phyloP scores from a whole-genome alignment of 2,113 vertebrate species.

The Emberiza fucata region DNA sequence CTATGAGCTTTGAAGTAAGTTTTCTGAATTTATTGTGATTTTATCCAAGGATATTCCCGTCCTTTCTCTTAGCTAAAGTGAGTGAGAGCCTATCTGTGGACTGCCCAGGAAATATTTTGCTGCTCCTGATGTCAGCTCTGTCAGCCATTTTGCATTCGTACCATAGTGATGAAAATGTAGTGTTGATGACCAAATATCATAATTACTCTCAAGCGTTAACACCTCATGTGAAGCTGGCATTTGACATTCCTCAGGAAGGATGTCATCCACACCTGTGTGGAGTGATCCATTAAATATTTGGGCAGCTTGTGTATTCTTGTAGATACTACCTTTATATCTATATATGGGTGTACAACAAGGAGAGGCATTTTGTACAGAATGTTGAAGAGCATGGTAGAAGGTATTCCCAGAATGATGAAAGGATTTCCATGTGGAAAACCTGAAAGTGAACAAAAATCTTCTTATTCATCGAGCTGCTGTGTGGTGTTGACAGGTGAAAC shows the following conservation, averaged over 20 bases:
- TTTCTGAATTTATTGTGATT: background rate
- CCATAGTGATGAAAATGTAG: background rate
- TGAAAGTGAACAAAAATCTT: background rate
- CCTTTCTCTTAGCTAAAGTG: background rate
- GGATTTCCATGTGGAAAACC: background rate
- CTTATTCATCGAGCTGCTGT: background rate
- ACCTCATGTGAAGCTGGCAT: background rate
- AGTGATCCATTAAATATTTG: background rate
- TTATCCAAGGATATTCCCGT: background rate
- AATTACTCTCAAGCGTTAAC: background rate
- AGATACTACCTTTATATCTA: background rate
- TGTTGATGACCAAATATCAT: background rate
- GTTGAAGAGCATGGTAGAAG: fast-evolving
- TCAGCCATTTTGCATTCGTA: background rate
- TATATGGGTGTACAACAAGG: background rate
- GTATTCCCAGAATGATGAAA: background rate
- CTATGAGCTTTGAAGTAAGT: background rate
- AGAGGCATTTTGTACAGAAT: background rate
- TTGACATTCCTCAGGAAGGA: background rate
- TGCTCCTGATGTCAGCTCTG: background rate
- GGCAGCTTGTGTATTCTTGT: background rate
- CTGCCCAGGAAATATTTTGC: background rate
- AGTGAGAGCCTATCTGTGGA: background rate
- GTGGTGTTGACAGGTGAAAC: background rate
- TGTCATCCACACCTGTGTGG: background rate